Conservation (phyloP, 2,797 vertebrate genomes). For the Diceros bicornis region DNA sequence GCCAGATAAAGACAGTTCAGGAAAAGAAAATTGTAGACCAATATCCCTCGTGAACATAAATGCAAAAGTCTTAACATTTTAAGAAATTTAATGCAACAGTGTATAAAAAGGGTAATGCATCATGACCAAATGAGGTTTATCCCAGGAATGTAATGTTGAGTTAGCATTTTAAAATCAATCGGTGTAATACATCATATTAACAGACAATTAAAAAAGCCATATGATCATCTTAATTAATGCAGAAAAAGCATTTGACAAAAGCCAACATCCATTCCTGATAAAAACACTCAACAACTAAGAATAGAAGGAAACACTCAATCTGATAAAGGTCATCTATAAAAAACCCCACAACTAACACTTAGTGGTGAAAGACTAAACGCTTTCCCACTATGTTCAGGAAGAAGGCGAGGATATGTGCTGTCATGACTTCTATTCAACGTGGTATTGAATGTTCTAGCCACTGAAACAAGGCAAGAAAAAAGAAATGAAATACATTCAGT, state of each 20-base stretch:
- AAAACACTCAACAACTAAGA: not conserved
- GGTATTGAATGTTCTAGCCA: not conserved
- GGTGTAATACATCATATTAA: not conserved
- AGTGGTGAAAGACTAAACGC: not conserved
- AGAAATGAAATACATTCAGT: not conserved
- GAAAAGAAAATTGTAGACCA: not conserved
- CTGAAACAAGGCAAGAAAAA: not conserved
- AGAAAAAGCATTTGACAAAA: not conserved
- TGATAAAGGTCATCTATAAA: not conserved
- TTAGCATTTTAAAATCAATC: not conserved
- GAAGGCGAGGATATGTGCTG: not conserved
- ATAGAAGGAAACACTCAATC: not conserved
- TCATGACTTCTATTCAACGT: not conserved
- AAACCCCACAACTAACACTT: not conserved
- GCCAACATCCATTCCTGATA: not conserved
- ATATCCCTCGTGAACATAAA: not conserved
- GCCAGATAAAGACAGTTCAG: not conserved
- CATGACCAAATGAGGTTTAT: not conserved
- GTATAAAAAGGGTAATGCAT: not conserved
- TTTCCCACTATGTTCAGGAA: not conserved
- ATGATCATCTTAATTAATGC: not conserved
- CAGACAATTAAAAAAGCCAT: not conserved
- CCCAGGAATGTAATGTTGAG: not conserved
- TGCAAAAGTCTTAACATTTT: not conserved
- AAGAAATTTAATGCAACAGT: not conserved